Percentiles rank a stretch among this genome's conserved stretches.
Evolutionary conservation across 2,888 invertebrate species (phyloP).

Genomic region (Thecocarcelia acutangulata): DNA sequence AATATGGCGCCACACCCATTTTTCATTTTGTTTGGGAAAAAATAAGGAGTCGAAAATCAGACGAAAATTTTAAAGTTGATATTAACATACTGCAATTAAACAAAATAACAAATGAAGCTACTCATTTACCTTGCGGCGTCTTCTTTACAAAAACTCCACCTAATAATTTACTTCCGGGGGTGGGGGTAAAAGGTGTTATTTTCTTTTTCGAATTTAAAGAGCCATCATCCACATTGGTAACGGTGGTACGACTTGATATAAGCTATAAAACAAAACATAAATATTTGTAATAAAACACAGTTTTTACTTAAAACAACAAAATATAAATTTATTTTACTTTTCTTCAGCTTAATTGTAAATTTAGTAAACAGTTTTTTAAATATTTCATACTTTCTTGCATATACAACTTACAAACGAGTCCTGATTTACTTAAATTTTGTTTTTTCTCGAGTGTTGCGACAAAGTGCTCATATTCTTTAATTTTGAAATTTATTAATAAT

Average conservation of each 20-base stretch:
- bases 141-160: constrained; percentile 81
- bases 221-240: constrained; percentile 69
- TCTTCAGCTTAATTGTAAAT: constrained; percentile 5
- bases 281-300: constrained; percentile 55
- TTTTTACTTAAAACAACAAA: constrained; percentile 14
- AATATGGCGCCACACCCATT: too few species aligned
- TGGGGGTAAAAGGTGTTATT: constrained; percentile 76
- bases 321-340: constrained; percentile 38
- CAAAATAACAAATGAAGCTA: not conserved
- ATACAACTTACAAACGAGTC: constrained; percentile 73
- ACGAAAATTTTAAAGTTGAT: constrained; percentile 6
- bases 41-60: not conserved
- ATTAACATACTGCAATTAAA: not conserved
- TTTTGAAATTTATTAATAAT: constrained; percentile 75
- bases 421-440: constrained; percentile 74
- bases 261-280: constrained; percentile 73
- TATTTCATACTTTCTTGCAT: constrained; percentile 74
- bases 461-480: constrained; percentile 75
- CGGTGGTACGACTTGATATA: constrained; percentile 73
- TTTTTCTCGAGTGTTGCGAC: constrained; percentile 72
- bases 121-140: constrained; percentile 75
- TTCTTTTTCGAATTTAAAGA: constrained; percentile 71
- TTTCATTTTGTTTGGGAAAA: not conserved
- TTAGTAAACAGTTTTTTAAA: constrained; percentile 64
- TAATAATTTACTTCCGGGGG: constrained; percentile 77